Evolutionary conservation across 2,888 invertebrate species (phyloP).

Genomic region (Eupithecia abbreviata): DNA sequence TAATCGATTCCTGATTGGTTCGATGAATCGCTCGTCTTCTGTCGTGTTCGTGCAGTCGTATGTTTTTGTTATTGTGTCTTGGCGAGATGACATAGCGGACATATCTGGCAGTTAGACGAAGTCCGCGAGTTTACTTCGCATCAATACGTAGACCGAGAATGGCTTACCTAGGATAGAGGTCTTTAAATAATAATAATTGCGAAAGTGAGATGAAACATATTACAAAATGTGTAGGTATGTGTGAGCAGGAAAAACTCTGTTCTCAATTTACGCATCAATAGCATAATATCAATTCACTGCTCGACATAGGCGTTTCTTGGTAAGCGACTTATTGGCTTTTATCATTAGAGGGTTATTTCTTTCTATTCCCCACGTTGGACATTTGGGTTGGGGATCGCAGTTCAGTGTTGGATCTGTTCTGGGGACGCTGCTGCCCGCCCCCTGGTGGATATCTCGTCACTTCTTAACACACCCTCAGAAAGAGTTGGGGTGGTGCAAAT

Average conservation of each 20-base stretch:
- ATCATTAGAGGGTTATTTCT: not conserved
- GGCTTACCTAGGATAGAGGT: no score
- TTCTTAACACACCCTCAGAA: not conserved
- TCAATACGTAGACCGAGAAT: no score
- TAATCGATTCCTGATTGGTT: slow-evolving; percentile 38
- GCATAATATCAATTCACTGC: no score
- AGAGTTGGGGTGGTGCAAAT: not conserved
- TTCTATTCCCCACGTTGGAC: not conserved
- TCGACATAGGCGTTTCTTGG: not conserved
- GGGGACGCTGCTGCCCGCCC: not conserved
- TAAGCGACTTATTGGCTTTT: not conserved
- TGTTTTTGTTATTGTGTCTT: not conserved
- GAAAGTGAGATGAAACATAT: no score
- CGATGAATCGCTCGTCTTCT: slow-evolving; percentile 20
- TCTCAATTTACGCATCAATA: no score
- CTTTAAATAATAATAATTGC: no score
- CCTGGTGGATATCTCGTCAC: not conserved
- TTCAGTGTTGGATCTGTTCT: not conserved
- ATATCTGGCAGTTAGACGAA: not conserved
- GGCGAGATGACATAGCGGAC: not conserved
- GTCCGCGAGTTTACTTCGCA: no score
- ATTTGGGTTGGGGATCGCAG: not conserved
- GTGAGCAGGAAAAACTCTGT: no score
- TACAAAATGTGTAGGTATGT: no score
- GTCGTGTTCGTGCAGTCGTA: not conserved